Evolutionary conservation across 2,888 invertebrate species (phyloP).

Genomic region (Eupithecia centaureata): DNA sequence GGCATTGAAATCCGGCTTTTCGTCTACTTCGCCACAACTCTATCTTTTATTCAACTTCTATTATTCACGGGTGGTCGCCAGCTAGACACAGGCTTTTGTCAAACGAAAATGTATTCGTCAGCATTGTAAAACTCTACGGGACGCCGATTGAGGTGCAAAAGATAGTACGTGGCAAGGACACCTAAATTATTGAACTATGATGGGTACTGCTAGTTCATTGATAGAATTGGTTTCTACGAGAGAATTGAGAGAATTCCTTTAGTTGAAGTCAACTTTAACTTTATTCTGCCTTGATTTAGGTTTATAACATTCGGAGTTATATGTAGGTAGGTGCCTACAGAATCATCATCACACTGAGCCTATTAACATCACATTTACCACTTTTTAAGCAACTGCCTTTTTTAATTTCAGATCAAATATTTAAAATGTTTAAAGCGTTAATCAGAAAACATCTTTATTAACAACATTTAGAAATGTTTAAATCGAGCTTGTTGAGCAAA

Average conservation of each 20-base stretch:
- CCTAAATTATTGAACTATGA: neutral
- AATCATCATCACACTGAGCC: neutral
- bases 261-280: neutral
- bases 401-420: neutral
- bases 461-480: no score
- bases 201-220: neutral
- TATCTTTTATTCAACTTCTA: constrained; percentile 44
- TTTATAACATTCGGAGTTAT: no score
- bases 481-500: no score
- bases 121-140: constrained; percentile 59
- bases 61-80: constrained; percentile 75
- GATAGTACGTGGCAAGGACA: constrained; percentile 29
- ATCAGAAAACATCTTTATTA: no score
- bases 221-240: neutral
- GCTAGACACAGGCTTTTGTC: constrained; percentile 58
- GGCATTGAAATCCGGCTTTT: neutral
- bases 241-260: neutral
- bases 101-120: constrained; percentile 68
- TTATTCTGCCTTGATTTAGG: neutral
- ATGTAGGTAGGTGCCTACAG: no score
- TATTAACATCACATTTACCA: no score
- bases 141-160: constrained; percentile 44
- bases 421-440: no score
- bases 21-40: constrained; percentile 1
- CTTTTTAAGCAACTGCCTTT: neutral